Base-by-base conservation (phyloP, 2,888 invertebrate genomes). In the Archips xylosteana region DNA sequence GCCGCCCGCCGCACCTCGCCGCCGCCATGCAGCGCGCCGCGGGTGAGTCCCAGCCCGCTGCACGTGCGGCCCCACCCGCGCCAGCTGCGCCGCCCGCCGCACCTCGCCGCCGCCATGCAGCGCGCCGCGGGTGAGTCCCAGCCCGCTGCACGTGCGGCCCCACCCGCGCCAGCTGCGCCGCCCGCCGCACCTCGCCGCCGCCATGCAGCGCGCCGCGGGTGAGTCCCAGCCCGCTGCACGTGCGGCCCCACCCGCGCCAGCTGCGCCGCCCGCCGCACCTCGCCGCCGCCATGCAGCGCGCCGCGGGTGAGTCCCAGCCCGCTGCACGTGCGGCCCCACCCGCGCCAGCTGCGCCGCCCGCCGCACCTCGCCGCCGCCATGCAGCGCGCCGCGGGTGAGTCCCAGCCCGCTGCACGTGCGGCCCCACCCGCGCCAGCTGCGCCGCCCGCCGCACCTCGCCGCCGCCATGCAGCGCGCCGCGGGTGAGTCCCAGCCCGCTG, bases 301-400 rank as follows among this genome's bases (percentile, higher is more conserved):
- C n/a, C n/a, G n/a, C n/a, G n/a, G n/a, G n/a, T n/a, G n/a, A n/a
- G n/a, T n/a, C n/a, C n/a, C n/a, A n/a, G n/a, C n/a, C n/a, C n/a
- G n/a, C n/a, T n/a, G n/a, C 82, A 81, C 13, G 77, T 80, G 32
- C 76, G 82, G 39, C 80, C 80, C 76, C 78, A 78, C 69, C 85
- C 85, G 51, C 82, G 87, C 70, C 86, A 84, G 78, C 85, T 85
- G 76, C 81, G 81, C 54, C 89, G 85, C 77, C 80, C 84, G 73
- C 32, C 73, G 61, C 78, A 63, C 75, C 78, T 72, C 76, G 74
- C 77, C 64, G 64, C 64, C 64, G 45, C 64, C 47, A 13, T 64
- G 64, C 54, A 51, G 36, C 15, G 36, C 39, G 61, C 36, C 8
- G 23, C 8, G 8, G 61, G 61, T 61, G 61, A 49, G 36, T 32